Evolutionary conservation across 2,113 vertebrate species (phyloP), one percentile per base, ranked within the genome.

Genomic region (Charadrius vociferus): DNA sequence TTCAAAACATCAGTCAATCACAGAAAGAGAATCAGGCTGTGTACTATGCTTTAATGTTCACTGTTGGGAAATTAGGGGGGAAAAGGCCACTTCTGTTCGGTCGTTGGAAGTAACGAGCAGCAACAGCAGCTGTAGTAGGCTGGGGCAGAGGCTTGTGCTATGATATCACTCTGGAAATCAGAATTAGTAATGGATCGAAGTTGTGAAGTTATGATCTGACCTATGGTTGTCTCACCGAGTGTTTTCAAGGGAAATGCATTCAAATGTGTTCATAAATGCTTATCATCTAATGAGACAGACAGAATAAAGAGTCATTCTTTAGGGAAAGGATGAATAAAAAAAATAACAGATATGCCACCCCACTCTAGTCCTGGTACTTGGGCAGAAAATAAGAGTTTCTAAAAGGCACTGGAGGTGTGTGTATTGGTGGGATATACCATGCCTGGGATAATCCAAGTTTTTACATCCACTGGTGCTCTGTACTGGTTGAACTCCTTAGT

Each of bases 161-260:
- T 52, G 89, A 79, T 65, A 79, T 96, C 89, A 81, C 65, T 43
- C 73, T 87, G 81, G 73, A 87, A 95, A 94, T 59, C 61, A 91
- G 65, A 95, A 78, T 89, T 94, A 67, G 81, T 43, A 39, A 72
- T 24, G 43, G 73, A 94, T 71, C 5, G 3, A 47, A 91, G 77
- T 22, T 59, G 32, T 67, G 3, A 50, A 86, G 86, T 67, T 93
- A 30, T 14, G 45, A 73, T 77, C 86, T 84, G 88, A 90, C 67
- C 75, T 53, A 2, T 27, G 77, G 63, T 32, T 47, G 22, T 81
- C 56, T 61, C 74, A 68, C 61, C 0, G 1, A 59, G 34, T 2
- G 0, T 73, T 77, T 86, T 32, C 41, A 91, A 77, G 71, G 53
- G 36, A 66, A 71, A 23, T 32, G 37, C 59, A 56, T 86, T 81